phyloP scores from a whole-genome alignment of 2,888 invertebrate genomes.

The Eubasilissa splendida region DNA sequence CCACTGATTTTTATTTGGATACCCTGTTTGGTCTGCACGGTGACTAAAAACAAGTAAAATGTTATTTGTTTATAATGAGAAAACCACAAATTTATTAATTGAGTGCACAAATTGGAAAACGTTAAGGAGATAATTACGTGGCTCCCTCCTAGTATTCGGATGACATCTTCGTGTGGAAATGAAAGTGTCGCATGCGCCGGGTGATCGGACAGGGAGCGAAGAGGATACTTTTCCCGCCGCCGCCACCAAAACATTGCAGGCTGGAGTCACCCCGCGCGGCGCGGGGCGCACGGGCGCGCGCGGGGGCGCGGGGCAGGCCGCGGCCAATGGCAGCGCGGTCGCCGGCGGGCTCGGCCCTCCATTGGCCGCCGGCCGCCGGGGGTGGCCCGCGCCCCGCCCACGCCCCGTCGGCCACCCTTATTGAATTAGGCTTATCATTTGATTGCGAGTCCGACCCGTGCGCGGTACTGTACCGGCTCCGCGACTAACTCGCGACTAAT shows the following conservation, averaged over 20 bases:
- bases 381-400: conserved; percentile 68
- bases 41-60: no score
- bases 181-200: not conserved
- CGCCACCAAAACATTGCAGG: conserved; percentile 39
- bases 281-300: not conserved
- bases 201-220: not conserved
- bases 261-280: not conserved
- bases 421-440: conserved; percentile 88
- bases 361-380: conserved; percentile 62
- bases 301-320: not conserved
- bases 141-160: not conserved
- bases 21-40: no score
- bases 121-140: not conserved
- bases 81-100: no score
- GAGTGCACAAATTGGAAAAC: not conserved
- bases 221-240: conserved; percentile 31
- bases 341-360: conserved; percentile 60
- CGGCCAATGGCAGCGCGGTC: conserved; percentile 35
- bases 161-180: not conserved
- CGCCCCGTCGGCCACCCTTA: conserved; percentile 76
- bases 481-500: conserved; percentile 66
- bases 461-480: conserved; percentile 62
- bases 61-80: no score
- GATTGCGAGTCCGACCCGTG: conserved; percentile 74
- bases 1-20: no score